Evolutionary conservation across 92 coral and sea anemone species (phyloP), one percentile per base, ranked within the genome.

Genomic region (Zoanthus sansibaricus): DNA sequence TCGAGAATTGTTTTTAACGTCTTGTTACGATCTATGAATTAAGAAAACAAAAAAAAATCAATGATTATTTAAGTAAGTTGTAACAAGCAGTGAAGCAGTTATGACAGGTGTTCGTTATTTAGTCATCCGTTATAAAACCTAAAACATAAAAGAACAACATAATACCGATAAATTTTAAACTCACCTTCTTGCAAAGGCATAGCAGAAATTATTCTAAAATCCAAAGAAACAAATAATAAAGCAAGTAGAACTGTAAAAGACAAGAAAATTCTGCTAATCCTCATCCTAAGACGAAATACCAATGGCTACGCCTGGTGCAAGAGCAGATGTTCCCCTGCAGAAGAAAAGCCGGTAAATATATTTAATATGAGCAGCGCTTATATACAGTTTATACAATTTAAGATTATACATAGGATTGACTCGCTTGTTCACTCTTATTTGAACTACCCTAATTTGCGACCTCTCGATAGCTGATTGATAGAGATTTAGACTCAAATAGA

Each of bases 131-230:
- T 49, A 66, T 79, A 18, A 64, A 79, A 66, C 46, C 14, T 20
- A 45, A 58, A 79, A 47, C 37, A 32, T 42, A 17, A 21, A 64
- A 8, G 37, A 13, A 64, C 13, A 80, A 66, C 42, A 47, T 46
- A 17, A 25, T 25, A 25, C 25, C 25, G 25, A 25, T 25, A 25
- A 25, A 25, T 25, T 25, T 25, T 25, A 25, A 16, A 25, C 85
- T 80, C 66, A 80, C 85, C 85, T n/a, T 44, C 75, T 64, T 80
- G 74, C 59, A 80, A 47, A n/a, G 85, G 85, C 85, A 80, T 80
- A 12, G 85, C 74, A 80, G 66, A 51, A 67, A 9, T 80, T 52
- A 31, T 10, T 67, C 85, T 80, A 66, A 80, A 80, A 4, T 45
- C 85, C 55, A 80, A 13, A 59, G 75, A 80, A 20, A 80, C 66